Base-by-base conservation (phyloP, 2,797 vertebrate genomes). In the Phoxinus dragarum region DNA sequence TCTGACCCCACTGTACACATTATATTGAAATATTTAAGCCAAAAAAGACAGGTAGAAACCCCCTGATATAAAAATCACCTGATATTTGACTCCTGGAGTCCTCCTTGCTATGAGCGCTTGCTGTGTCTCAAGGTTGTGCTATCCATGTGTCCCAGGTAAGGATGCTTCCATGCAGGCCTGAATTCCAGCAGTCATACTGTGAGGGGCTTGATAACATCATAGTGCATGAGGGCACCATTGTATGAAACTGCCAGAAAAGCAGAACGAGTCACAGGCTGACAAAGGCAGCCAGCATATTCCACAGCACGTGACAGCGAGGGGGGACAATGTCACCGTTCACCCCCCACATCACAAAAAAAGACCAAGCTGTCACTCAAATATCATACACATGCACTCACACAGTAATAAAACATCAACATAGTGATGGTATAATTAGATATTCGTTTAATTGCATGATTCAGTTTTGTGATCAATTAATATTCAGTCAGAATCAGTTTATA, bases 231-330 rank as follows among this genome's bases (percentile, higher is more conserved):
- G 94, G 92, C 93, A 93, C 94, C 93, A 95, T 96, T 96, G 96
- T 94, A 94, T 95, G 95, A 96, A 96, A 96, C 93, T 95, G 95
- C 95, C 94, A 96, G 95, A 96, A 95, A 95, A 94, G 95, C 95
- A 96, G 94, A 96, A 96, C 93, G 86, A 92, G 91, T 91, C 90
- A 91, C 75, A 91, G 86, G 91, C 86, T 92, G 93, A 96, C 96
- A 96, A 96, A 95, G 90, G 94, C 93, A 93, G 92, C 95, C 94
- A 95, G 95, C 94, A 96, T 95, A 93, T 96, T 96, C 95, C 93
- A 96, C 87, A 93, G 94, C 95, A 96, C 90, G 93, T 96, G 96
- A 95, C 92, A 78, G 84, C 80, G 21, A 47, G 74, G 61, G 86
- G 80, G 90, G 91, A 95, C 94, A 95, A 95, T 95, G 94, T 95